Evolutionary conservation across 2,797 vertebrate genomes (phyloP).

Genomic region (Ibycter americanus): DNA sequence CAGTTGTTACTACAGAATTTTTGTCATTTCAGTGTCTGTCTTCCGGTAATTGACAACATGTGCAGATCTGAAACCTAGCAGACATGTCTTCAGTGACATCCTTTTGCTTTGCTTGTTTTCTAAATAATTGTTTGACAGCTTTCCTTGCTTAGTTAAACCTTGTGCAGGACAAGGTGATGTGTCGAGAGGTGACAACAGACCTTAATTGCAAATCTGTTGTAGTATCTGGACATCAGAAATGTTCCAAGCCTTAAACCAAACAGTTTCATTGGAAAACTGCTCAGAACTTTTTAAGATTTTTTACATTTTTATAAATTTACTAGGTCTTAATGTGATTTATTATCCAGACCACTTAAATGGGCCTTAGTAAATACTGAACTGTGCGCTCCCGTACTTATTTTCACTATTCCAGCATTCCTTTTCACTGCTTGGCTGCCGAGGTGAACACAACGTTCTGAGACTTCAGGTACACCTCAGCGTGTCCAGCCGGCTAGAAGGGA

Average conservation of each 20-base stretch:
- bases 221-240: not conserved
- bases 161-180: not conserved
- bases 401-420: not conserved
- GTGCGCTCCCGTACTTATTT: not conserved
- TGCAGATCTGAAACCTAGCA: not conserved
- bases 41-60: not conserved
- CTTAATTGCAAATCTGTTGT: constrained; percentile 13
- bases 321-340: constrained; percentile 37
- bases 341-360: constrained; percentile 9
- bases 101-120: not conserved
- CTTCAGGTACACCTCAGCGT: not conserved
- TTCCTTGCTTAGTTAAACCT: constrained; percentile 13
- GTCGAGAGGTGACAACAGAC: not conserved
- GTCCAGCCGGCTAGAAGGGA: not conserved
- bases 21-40: not conserved
- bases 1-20: not conserved
- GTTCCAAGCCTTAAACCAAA: constrained; percentile 65
- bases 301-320: constrained; percentile 55
- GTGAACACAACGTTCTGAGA: not conserved
- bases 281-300: constrained; percentile 62
- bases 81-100: not conserved
- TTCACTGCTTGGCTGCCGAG: not conserved
- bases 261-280: constrained; percentile 31
- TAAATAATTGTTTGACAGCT: not conserved
- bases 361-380: constrained; percentile 51